phyloP scores from a whole-genome alignment of 2,113 vertebrate genomes.

The Agapornis roseicollis region DNA sequence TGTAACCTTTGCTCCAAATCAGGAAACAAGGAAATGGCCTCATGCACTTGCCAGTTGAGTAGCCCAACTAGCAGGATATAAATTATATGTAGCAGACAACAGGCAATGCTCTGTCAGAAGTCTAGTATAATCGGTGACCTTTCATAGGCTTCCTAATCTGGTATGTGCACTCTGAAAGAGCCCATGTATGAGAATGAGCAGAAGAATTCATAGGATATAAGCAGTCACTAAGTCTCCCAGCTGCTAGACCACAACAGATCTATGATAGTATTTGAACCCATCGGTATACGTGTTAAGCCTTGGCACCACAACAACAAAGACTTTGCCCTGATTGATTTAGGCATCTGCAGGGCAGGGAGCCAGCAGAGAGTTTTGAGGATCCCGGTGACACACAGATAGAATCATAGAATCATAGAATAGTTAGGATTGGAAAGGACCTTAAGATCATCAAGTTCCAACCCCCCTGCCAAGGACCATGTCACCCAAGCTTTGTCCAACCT shows the following conservation, averaged over 20 bases:
- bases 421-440: no score
- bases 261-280: not conserved
- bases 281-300: accelerated
- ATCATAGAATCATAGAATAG: no score
- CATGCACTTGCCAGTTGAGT: not conserved
- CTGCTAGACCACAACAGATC: not conserved
- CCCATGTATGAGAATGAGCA: not conserved
- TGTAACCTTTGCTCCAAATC: not conserved
- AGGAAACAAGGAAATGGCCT: not conserved
- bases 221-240: accelerated
- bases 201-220: accelerated
- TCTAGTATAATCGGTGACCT: not conserved
- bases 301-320: not conserved
- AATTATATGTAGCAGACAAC: not conserved
- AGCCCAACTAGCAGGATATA: not conserved
- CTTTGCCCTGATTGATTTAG: not conserved
- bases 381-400: not conserved
- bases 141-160: not conserved
- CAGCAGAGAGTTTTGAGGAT: not conserved
- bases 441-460: no score
- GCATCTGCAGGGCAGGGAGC: not conserved
- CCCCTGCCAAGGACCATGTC: no score
- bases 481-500: no score
- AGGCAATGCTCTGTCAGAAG: not conserved
- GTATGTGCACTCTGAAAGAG: not conserved